Evolutionary conservation across 2,888 invertebrate genomes (phyloP).

Genomic region (Cecidostiba fungosa): DNA sequence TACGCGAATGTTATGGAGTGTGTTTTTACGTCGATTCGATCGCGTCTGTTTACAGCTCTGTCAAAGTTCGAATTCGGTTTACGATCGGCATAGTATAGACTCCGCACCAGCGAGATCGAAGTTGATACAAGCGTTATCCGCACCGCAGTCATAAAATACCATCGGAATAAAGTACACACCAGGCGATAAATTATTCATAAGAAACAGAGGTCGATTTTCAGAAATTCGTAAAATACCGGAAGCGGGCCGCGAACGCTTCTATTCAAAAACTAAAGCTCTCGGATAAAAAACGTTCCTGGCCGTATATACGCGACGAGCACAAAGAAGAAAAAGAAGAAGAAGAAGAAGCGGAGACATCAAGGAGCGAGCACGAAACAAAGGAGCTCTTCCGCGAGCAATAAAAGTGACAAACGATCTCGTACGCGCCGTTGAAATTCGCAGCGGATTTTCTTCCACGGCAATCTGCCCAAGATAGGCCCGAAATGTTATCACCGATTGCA

Average conservation of each 20-base stretch:
- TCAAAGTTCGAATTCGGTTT: neutral
- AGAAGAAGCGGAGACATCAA: neutral
- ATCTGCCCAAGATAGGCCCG: constrained; percentile 36
- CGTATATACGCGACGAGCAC: neutral
- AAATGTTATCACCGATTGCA: constrained; percentile 30
- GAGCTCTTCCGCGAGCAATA: constrained; percentile 33
- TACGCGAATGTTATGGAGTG: neutral
- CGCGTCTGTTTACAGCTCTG: neutral
- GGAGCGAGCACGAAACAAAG: constrained; percentile 19
- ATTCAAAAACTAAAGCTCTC: no score
- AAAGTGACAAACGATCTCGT: constrained; percentile 51
- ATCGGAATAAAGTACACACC: neutral
- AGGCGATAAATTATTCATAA: neutral
- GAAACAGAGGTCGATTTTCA: neutral
- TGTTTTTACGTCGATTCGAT: neutral
- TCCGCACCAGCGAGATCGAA: neutral
- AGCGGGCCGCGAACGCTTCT: neutral
- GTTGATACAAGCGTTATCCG: constrained; percentile 5
- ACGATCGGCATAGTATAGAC: neutral
- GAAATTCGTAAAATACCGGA: neutral
- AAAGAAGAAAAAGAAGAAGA: neutral
- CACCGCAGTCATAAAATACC: neutral
- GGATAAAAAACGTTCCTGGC: no score
- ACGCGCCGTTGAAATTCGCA: constrained; percentile 44
- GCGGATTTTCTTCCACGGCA: constrained; percentile 23